A percentile compares a stretch with the other conserved stretches of the same genome.
Conservation (phyloP, 2,797 vertebrate genomes). For the Platyrinchus mystaceus region DNA sequence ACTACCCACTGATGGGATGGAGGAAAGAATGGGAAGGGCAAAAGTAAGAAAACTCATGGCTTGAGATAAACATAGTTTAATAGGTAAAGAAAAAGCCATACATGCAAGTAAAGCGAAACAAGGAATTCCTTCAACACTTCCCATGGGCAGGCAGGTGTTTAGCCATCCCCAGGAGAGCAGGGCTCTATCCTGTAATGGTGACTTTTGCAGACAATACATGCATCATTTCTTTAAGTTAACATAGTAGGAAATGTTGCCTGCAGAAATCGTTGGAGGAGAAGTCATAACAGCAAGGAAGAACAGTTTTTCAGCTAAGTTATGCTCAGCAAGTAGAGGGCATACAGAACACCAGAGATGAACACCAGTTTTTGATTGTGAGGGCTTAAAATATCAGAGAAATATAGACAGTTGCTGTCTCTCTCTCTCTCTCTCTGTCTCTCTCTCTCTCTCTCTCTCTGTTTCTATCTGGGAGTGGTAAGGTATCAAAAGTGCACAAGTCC, state of each 20-base stretch:
- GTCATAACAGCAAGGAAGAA: neutral
- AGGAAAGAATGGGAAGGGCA: neutral
- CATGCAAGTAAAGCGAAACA: neutral
- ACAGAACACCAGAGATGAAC: neutral
- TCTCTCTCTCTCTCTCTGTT: neutral
- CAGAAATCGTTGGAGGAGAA: neutral
- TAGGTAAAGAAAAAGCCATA: neutral
- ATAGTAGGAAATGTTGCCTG: neutral
- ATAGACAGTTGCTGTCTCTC: neutral
- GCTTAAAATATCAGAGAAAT: neutral
- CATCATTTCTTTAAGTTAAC: neutral
- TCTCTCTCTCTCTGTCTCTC: neutral
- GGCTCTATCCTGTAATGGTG: neutral
- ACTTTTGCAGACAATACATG: neutral
- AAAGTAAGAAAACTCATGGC: neutral
- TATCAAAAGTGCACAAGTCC: neutral
- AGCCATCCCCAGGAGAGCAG: neutral
- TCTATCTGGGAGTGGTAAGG: neutral
- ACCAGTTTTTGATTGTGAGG: neutral
- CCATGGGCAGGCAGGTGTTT: neutral
- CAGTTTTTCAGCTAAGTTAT: neutral
- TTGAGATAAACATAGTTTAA: neutral
- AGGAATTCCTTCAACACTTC: neutral
- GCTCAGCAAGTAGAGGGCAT: neutral
- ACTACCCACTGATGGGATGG: too few species aligned